Base-by-base conservation (phyloP, 2,888 invertebrate species). In the Meiosimyza platycephala region DNA sequence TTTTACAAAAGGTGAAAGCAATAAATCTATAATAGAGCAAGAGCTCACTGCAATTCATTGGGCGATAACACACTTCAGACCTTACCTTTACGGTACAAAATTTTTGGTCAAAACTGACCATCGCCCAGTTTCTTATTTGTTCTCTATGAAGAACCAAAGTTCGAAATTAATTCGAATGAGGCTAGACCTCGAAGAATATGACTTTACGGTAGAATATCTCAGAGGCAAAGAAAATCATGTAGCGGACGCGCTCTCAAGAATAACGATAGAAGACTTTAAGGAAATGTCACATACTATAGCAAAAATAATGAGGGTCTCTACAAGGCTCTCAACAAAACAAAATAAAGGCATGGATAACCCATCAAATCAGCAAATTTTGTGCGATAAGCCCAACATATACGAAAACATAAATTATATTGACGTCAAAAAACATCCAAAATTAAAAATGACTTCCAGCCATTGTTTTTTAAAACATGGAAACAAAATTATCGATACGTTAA, bases 81-180 rank as follows among this genome's bases (percentile, higher is more conserved):
- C 76, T 69, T 77, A 77, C 9, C 57, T 76, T 28, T 74, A 76
- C 48, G 77, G 73, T 9, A 75, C 16, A 59, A 48, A 74, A 48
- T 80, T 80, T 71, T 60, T 71, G 12, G 76, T 79, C 12, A 72
- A 60, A 16, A 76, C 76, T 12, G 79, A 80, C 55, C 79, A 81
- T 67, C 71, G 75, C 62, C 79, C 78, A 4, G 71, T 81, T 47
- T 33, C 78, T 4, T 81, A 78, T 69, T 66, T 81, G 47, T 79
- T 78, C 64, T 73, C 76, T 47, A 75, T 79, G 73, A 76, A 74
- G 66, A 78, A 79, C 66, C 77, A 78, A n/a, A 76, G 77, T 12
- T 79, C 77, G 33, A 76, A 79, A 73, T 70, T 81, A 18, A 79
- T 76, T 5, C 76, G 79, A 72, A 80, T 80, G 72, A 72, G 80